Conservation (phyloP, 2,797 vertebrate species). For the Erithacus rubecula region DNA sequence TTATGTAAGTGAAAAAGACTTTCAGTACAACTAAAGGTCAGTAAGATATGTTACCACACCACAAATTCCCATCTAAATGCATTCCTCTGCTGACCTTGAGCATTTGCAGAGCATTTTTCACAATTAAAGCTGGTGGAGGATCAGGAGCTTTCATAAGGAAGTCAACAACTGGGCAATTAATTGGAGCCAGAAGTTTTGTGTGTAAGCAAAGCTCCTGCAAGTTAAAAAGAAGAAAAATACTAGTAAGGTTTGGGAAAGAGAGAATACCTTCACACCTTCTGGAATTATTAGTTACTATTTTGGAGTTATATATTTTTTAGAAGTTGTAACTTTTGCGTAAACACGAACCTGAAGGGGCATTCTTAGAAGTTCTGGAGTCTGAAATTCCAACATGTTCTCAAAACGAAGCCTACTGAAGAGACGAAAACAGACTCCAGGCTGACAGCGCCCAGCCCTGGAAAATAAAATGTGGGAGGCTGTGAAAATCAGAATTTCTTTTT, state of each 20-base stretch:
- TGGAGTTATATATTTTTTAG: not conserved
- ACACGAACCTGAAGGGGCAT: slow-evolving; percentile 91
- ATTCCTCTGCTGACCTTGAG: slow-evolving; percentile 84
- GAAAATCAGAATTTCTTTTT: not conserved
- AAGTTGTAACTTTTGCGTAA: not conserved
- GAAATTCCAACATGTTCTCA: slow-evolving; percentile 91
- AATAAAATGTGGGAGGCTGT: slow-evolving; percentile 31
- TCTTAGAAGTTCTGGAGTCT: slow-evolving; percentile 91
- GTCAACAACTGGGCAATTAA: slow-evolving; percentile 84
- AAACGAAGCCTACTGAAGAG: slow-evolving; percentile 90
- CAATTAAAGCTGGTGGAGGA: slow-evolving; percentile 85
- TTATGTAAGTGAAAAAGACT: not conserved
- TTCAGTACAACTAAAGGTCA: not conserved
- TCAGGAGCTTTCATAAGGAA: slow-evolving; percentile 94
- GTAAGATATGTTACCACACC: not conserved
- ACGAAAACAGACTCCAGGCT: slow-evolving; percentile 90
- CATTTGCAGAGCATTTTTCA: slow-evolving; percentile 90
- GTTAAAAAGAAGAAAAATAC: not conserved
- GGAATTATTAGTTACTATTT: not conserved
- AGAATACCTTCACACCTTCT: not conserved
- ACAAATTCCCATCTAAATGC: not conserved
- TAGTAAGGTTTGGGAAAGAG: not conserved
- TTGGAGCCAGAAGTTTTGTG: slow-evolving; percentile 90
- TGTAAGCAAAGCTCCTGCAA: slow-evolving; percentile 94
- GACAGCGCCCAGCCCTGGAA: slow-evolving; percentile 91